These are phyloP conservation scores for Ahaetulla prasina DNA, from an alignment of 2,113 vertebrate genomes.

Conservation along the genomic window DNA sequence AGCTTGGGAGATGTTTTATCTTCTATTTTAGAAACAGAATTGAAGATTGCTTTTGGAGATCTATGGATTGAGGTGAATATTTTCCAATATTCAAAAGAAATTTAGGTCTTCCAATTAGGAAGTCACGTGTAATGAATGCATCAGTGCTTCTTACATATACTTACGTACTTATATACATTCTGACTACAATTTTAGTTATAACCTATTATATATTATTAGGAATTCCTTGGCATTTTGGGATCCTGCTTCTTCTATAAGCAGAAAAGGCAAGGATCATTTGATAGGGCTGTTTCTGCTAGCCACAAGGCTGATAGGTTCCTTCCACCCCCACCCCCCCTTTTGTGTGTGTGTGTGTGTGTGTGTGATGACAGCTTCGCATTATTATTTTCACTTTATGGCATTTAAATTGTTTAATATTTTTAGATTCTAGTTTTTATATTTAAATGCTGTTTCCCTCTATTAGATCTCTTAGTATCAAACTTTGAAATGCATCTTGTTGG, in stretches of 20 bases:
- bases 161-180: background rate
- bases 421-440: background rate
- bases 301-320: background rate
- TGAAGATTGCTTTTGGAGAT: slow-evolving; percentile 82
- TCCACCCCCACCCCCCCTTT: background rate
- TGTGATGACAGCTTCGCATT: background rate
- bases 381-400: background rate
- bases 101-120: background rate
- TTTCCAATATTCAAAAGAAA: background rate
- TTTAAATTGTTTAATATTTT: background rate
- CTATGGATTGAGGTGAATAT: slow-evolving; percentile 83
- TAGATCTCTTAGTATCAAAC: background rate
- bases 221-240: background rate
- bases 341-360: too few relatives aligned
- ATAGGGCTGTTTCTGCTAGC: background rate
- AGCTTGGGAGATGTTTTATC: slow-evolving; percentile 80
- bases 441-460: background rate
- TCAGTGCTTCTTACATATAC: background rate
- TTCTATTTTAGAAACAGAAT: slow-evolving; percentile 84
- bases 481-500: background rate
- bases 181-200: background rate
- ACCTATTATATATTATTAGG: background rate
- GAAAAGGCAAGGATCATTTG: background rate
- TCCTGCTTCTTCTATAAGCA: background rate
- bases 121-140: background rate